phyloP scores from a whole-genome alignment of 2,113 vertebrate species.

The Sylvietta virens region DNA sequence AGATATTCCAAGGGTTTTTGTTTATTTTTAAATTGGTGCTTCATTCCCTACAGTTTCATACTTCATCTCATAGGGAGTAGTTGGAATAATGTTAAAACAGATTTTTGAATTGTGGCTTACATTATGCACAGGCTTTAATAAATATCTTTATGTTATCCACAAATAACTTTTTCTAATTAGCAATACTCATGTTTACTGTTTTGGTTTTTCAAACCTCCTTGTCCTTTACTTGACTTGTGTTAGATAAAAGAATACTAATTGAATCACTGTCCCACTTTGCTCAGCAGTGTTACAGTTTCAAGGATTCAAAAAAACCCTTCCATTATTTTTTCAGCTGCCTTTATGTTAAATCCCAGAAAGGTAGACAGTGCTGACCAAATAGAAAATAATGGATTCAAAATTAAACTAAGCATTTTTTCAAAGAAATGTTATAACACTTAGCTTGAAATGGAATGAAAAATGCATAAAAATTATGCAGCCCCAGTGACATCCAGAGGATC shows the following conservation, averaged over 20 bases:
- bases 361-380: neutral
- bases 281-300: neutral
- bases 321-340: neutral
- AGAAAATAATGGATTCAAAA: constrained; percentile 9
- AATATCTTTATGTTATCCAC: neutral
- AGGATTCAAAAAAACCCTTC: neutral
- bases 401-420: neutral
- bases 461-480: neutral
- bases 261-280: neutral
- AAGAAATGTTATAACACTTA: neutral
- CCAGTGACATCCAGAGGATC: neutral
- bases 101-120: neutral
- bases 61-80: neutral
- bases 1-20: neutral
- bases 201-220: neutral
- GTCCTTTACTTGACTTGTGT: neutral
- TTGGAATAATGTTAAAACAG: neutral
- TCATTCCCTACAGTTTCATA: neutral
- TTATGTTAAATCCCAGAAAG: constrained; percentile 12
- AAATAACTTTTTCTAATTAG: neutral
- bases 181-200: neutral
- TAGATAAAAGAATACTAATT: neutral
- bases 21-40: neutral
- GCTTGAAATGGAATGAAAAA: neutral
- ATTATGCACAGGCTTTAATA: neutral